Evolutionary conservation across 2,888 invertebrate genomes (phyloP).

Genomic region (Trilocha varians): DNA sequence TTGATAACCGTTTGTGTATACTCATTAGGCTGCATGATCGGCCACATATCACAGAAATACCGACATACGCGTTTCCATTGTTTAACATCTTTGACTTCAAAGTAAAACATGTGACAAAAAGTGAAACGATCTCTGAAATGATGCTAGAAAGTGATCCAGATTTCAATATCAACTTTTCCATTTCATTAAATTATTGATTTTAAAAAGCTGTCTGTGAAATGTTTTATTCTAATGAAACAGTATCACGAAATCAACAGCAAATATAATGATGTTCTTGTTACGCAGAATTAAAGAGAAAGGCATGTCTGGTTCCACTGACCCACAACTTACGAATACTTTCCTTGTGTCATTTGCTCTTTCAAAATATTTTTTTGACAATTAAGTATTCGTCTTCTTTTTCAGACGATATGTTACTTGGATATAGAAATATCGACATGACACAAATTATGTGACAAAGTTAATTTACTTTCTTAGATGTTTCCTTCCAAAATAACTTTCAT

Average conservation of each 20-base stretch:
- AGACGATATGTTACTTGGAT: no score
- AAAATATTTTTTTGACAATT: conserved; percentile 12
- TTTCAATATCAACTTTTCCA: not conserved
- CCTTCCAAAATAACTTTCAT: no score
- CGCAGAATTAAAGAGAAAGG: conserved; percentile 47
- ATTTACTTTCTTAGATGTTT: no score
- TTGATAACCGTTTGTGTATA: not conserved
- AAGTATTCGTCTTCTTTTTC: no score
- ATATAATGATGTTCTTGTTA: conserved; percentile 9
- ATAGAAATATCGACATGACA: no score
- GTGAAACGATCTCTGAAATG: not conserved
- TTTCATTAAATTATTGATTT: not conserved
- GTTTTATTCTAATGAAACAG: conserved; percentile 21
- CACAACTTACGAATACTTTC: conserved; percentile 49
- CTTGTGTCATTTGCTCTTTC: conserved; percentile 42
- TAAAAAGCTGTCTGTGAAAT: not conserved
- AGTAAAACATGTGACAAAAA: not conserved
- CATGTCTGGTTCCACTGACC: conserved; percentile 52
- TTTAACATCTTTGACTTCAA: not conserved
- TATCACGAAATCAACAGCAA: conserved; percentile 39
- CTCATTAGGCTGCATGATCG: not conserved
- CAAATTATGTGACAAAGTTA: no score
- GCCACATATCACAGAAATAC: not conserved
- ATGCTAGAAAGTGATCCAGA: not conserved
- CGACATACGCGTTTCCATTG: not conserved